phyloP scores from a whole-genome alignment of 1,140 invertebrate genomes.

The Branchinecta lynchi region DNA sequence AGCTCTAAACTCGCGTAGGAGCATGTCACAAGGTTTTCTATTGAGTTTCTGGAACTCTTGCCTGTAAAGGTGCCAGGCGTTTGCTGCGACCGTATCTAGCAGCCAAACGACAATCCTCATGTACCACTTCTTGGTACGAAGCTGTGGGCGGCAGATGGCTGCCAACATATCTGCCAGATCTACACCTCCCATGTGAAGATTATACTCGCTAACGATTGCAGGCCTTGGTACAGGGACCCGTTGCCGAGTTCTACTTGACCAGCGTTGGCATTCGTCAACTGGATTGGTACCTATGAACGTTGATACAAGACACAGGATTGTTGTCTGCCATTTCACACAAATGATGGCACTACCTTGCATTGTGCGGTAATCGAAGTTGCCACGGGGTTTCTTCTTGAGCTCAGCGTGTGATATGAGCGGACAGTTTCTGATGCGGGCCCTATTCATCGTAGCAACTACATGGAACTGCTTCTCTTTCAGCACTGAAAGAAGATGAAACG shows the following conservation, averaged over 20 bases:
- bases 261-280: neutral
- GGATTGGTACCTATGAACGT: neutral
- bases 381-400: too few relatives aligned
- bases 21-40: neutral
- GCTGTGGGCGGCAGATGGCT: constrained; percentile 21
- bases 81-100: constrained; percentile 22
- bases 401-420: too few relatives aligned
- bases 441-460: too few relatives aligned
- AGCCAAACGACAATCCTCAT: constrained; percentile 23
- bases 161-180: constrained; percentile 25
- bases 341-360: neutral
- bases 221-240: constrained; percentile 18
- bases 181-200: constrained; percentile 26
- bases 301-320: neutral
- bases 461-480: neutral
- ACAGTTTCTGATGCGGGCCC: too few relatives aligned
- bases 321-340: neutral
- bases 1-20: too few relatives aligned
- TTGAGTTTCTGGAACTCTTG: neutral
- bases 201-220: constrained; percentile 23
- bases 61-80: constrained; percentile 24
- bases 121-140: constrained; percentile 25
- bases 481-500: neutral
- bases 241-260: neutral
- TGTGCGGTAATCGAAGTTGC: neutral